phyloP scores from a whole-genome alignment of 2,888 invertebrate species.

The Phrixothrix hirtus region DNA sequence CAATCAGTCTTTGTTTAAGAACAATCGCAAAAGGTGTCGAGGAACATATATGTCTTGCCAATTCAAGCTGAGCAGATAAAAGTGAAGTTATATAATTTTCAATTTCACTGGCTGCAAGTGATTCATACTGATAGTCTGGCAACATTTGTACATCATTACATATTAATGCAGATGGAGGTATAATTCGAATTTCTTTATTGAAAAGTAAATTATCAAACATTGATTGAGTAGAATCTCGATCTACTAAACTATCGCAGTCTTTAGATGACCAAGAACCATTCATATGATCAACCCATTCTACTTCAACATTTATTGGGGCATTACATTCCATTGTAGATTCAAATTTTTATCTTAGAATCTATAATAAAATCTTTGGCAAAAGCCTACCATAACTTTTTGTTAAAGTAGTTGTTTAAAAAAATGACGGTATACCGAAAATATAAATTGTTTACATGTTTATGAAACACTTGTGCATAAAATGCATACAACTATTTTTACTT shows the following conservation, averaged over 20 bases:
- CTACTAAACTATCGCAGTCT: slow-evolving; percentile 60
- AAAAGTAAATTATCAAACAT: slow-evolving; percentile 61
- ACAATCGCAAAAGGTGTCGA: slow-evolving; percentile 63
- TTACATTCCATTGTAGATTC: slow-evolving; percentile 7
- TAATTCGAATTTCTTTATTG: slow-evolving; percentile 58
- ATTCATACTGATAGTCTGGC: slow-evolving; percentile 62
- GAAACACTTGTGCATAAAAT: neutral
- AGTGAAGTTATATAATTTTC: slow-evolving; percentile 60
- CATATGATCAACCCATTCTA: slow-evolving; percentile 60
- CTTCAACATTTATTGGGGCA: slow-evolving; percentile 24
- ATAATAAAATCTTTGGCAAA: neutral
- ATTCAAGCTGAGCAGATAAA: slow-evolving; percentile 59
- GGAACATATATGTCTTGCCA: slow-evolving; percentile 61
- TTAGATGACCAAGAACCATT: slow-evolving; percentile 64
- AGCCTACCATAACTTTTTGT: neutral
- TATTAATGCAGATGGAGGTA: slow-evolving; percentile 45
- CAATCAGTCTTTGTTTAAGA: slow-evolving; percentile 60
- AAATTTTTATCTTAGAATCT: no score
- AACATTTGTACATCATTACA: slow-evolving; percentile 53
- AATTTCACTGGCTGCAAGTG: slow-evolving; percentile 56
- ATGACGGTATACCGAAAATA: no score
- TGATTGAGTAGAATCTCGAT: slow-evolving; percentile 58
- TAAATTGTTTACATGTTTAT: no score
- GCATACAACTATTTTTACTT: neutral
- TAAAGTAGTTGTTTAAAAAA: no score